These are phyloP conservation scores for Trypoxylus dichotomus DNA, from an alignment of 1,140 invertebrate genomes.

Conservation along the genomic window DNA sequence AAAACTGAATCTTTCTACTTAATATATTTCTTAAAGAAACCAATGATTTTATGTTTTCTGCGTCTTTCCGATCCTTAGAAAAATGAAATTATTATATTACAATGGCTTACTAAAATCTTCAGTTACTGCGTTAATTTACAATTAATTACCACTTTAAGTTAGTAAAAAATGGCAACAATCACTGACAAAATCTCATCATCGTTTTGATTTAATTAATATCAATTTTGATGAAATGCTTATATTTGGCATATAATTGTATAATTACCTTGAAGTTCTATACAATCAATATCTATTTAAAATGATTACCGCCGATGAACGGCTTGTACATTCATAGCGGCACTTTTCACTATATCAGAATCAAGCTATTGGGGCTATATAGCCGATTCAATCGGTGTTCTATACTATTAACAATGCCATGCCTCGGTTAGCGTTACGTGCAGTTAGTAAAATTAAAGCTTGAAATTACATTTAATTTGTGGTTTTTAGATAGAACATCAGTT, in stretches of 20 bases:
- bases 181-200: background rate
- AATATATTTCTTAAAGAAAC: too few species aligned
- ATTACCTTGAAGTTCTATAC: background rate
- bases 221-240: constrained; percentile 20
- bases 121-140: too few species aligned
- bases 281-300: constrained; percentile 6
- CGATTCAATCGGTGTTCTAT: background rate
- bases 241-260: constrained; percentile 22
- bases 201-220: constrained; percentile 22
- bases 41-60: too few species aligned
- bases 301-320: background rate
- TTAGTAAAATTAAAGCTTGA: constrained; percentile 25
- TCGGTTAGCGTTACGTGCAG: constrained; percentile 7
- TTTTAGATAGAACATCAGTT: background rate
- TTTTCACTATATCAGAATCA: background rate
- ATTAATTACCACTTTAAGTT: too few species aligned
- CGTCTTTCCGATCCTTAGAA: too few species aligned
- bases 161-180: too few species aligned
- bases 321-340: background rate
- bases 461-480: constrained; percentile 27
- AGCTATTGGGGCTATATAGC: background rate
- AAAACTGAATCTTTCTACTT: too few species aligned
- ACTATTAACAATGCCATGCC: background rate
- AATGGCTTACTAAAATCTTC: too few species aligned
- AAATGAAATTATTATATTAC: too few species aligned